Percentiles rank a stretch among this genome's conserved stretches.
Conservation (phyloP, 2,113 vertebrate species). For the Odobenus rosmarus region DNA sequence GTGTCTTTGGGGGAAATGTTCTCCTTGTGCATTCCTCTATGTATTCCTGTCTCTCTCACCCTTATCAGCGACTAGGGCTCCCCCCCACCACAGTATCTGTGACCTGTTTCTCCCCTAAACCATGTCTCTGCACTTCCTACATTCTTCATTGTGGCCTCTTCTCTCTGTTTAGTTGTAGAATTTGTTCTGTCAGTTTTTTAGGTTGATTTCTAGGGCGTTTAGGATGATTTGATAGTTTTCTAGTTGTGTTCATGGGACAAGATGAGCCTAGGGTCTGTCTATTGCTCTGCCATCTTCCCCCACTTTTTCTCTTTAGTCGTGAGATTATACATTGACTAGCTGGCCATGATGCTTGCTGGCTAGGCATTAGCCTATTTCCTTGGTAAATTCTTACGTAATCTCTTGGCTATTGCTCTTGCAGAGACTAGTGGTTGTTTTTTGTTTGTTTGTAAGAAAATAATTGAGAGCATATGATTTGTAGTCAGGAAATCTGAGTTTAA, state of each 20-base stretch:
- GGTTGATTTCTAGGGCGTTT: not conserved
- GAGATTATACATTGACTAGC: not conserved
- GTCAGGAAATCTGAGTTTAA: not conserved
- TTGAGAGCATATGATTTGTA: not conserved
- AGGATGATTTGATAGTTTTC: not conserved
- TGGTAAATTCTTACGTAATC: not conserved
- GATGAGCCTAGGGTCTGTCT: not conserved
- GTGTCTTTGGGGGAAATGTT: not conserved
- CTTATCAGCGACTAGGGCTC: not conserved
- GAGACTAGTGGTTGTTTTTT: not conserved
- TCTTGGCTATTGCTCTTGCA: not conserved
- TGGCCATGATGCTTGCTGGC: not conserved
- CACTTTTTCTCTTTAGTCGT: not conserved
- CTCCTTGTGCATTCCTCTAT: not conserved
- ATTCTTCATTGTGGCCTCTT: not conserved
- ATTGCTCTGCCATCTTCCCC: not conserved
- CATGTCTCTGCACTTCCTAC: not conserved
- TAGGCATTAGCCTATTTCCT: not conserved
- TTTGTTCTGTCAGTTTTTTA: not conserved
- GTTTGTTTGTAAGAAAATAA: not conserved
- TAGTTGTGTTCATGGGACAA: not conserved
- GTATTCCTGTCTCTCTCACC: not conserved
- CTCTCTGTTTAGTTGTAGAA: not conserved
- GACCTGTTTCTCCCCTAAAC: not conserved
- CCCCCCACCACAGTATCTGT: not conserved